phyloP scores from a whole-genome alignment of 2,113 vertebrate genomes.

The Stegastes partitus region DNA sequence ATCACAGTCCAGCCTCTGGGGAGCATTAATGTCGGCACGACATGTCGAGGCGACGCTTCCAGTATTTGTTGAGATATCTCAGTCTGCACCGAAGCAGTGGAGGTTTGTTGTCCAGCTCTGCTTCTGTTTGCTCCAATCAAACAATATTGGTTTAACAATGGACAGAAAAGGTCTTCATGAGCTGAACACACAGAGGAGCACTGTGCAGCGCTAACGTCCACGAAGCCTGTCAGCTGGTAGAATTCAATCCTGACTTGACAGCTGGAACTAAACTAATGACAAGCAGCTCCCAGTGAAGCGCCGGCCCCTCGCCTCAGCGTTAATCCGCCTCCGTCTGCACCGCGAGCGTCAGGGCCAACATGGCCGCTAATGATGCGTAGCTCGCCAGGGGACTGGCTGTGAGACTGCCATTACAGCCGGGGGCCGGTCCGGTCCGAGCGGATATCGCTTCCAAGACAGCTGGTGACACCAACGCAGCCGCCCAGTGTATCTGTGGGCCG shows the following conservation, averaged over 20 bases:
- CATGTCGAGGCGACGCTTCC: too few species aligned
- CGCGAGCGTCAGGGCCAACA: slow-evolving; percentile 40
- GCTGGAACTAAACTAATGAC: slow-evolving; percentile 19
- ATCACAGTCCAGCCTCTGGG: too few species aligned
- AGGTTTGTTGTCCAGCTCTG: too few species aligned
- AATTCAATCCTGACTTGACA: not conserved
- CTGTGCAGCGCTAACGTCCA: not conserved
- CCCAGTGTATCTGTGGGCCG: slow-evolving; percentile 6
- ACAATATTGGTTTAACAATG: too few species aligned
- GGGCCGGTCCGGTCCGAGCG: slow-evolving; percentile 2
- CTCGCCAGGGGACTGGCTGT: slow-evolving; percentile 33
- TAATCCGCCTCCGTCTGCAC: slow-evolving; percentile 7
- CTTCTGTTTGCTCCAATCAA: too few species aligned
- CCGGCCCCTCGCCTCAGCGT: not conserved
- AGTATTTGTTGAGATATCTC: too few species aligned
- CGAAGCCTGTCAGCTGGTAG: not conserved
- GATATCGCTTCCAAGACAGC: slow-evolving; percentile 45
- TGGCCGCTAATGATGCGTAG: slow-evolving; percentile 48
- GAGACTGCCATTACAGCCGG: slow-evolving; percentile 27
- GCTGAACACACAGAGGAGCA: too few species aligned
- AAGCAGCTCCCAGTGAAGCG: not conserved
- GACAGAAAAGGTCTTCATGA: too few species aligned
- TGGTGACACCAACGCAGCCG: slow-evolving; percentile 28
- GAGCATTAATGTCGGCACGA: too few species aligned
- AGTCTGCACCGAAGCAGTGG: too few species aligned